Evolutionary conservation across 2,113 vertebrate species (phyloP).

Genomic region (Coryphaenoides rupestris): DNA sequence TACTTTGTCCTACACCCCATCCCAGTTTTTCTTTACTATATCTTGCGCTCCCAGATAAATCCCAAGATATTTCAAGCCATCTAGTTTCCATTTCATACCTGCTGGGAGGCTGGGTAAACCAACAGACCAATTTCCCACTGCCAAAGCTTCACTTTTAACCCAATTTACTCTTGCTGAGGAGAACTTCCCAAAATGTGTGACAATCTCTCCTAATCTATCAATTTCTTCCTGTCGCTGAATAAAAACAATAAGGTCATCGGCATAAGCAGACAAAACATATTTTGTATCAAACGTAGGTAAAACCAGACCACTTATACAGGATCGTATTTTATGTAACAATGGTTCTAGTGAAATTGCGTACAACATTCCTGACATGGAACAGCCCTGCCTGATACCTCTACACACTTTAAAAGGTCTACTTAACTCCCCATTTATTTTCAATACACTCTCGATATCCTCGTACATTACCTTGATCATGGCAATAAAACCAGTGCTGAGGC

Average conservation of each 20-base stretch:
- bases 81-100: not conserved
- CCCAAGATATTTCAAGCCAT: too few relatives aligned
- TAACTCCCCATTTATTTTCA: not conserved
- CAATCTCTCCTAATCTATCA: not conserved
- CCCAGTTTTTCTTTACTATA: too few relatives aligned
- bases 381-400: slow-evolving; percentile 8
- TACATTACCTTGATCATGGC: too few relatives aligned
- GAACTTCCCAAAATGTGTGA: not conserved
- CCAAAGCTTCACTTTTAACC: not conserved
- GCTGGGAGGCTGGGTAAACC: not conserved
- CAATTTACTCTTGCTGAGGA: not conserved
- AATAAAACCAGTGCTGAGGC: too few relatives aligned
- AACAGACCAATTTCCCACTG: not conserved
- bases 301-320: too few relatives aligned
- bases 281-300: not conserved
- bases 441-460: too few relatives aligned
- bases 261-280: not conserved
- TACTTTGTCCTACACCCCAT: too few relatives aligned
- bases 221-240: not conserved
- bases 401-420: not conserved
- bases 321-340: not conserved
- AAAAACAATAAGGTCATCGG: not conserved
- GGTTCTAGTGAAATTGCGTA: not conserved
- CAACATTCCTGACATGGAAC: not conserved
- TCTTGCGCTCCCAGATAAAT: too few relatives aligned